These are phyloP conservation scores for Buphagus erythrorhynchus DNA, from an alignment of 2,797 vertebrate genomes.

Conservation along the genomic window DNA sequence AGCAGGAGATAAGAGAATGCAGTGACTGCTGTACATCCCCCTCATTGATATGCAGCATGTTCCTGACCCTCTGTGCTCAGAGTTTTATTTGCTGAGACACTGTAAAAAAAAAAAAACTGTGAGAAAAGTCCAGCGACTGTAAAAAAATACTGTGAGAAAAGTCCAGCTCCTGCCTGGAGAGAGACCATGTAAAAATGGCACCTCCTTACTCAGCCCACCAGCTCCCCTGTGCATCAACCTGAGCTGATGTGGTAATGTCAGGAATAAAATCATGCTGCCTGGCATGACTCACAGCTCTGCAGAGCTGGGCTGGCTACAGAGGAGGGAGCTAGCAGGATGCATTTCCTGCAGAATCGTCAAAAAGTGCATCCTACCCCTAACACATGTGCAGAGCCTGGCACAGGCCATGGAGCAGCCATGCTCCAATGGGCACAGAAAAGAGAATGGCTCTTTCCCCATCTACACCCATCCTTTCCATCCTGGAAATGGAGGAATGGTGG, in stretches of 20 bases:
- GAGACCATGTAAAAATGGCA: neutral
- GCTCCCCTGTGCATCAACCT: neutral
- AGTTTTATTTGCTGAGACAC: neutral
- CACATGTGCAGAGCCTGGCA: neutral
- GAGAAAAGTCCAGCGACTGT: neutral
- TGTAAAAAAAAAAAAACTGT: neutral
- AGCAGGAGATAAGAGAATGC: neutral
- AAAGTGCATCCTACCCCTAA: neutral
- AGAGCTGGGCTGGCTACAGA: neutral
- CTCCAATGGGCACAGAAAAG: neutral
- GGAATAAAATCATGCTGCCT: neutral
- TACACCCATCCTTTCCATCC: rapidly evolving
- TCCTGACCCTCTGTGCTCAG: neutral
- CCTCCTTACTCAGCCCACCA: neutral
- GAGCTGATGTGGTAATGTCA: neutral
- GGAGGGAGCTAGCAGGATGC: neutral
- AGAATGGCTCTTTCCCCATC: neutral
- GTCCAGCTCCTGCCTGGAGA: neutral
- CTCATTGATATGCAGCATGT: neutral
- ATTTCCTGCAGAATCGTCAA: neutral
- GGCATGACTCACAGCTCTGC: neutral
- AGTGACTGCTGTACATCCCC: neutral
- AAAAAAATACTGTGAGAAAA: neutral
- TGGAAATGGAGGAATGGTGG: neutral
- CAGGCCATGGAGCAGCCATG: neutral